Percentiles rank a stretch among this genome's conserved stretches.
Evolutionary conservation across 2,797 vertebrate species (phyloP).

Genomic region (Aulostomus chinensis): DNA sequence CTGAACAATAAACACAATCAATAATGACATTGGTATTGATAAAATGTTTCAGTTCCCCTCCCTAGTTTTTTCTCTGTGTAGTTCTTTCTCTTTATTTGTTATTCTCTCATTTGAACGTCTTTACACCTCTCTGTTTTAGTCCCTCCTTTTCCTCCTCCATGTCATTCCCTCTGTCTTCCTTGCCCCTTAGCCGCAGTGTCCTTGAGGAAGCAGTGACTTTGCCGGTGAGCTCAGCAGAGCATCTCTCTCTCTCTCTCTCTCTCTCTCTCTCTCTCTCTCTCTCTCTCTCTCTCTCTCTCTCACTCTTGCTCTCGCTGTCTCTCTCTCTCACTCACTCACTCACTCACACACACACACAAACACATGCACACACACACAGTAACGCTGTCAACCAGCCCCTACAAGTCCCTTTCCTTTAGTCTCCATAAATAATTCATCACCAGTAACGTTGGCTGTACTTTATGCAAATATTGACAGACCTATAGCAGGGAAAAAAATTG

Average conservation of each 20-base stretch:
- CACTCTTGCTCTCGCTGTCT: slow-evolving; percentile 5
- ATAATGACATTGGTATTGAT: no score
- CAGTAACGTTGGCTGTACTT: slow-evolving; percentile 44
- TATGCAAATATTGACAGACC: slow-evolving; percentile 65
- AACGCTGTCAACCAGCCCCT: slow-evolving; percentile 40
- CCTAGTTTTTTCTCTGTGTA: no score
- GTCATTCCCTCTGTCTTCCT: slow-evolving; percentile 45
- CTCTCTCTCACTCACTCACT: slow-evolving; percentile 14
- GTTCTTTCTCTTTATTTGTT: slow-evolving; percentile 10
- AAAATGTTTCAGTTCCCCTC: no score
- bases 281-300: neutral
- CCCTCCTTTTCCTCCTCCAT: slow-evolving; percentile 23
- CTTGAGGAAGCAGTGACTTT: slow-evolving; percentile 83
- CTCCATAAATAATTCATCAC: slow-evolving; percentile 67
- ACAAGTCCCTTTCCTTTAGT: slow-evolving; percentile 51
- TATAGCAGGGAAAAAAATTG: slow-evolving; percentile 31
- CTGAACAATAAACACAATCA: no score
- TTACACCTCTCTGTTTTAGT: neutral
- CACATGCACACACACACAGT: slow-evolving; percentile 9
- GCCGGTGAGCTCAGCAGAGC: slow-evolving; percentile 61
- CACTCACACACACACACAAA: slow-evolving; percentile 16
- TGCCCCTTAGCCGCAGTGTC: slow-evolving; percentile 81
- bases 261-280: slow-evolving; percentile 6
- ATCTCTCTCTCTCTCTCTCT: slow-evolving; percentile 41
- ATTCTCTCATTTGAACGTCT: slow-evolving; percentile 8